A percentile compares a stretch with the other conserved stretches of the same genome.
phyloP scores from a whole-genome alignment of 2,113 vertebrate species.

The Mola mola region DNA sequence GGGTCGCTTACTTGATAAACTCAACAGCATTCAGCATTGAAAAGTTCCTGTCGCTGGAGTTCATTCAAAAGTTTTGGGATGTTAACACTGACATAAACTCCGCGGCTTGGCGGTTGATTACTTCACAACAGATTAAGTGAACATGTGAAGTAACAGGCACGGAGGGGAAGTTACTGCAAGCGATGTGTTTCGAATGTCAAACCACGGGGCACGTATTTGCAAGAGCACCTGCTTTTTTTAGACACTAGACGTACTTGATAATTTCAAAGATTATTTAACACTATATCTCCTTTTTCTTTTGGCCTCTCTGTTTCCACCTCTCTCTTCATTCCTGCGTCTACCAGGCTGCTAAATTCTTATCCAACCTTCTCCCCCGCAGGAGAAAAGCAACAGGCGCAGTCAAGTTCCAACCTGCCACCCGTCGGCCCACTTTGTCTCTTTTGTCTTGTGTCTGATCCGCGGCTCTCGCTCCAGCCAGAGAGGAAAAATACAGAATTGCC shows the following conservation, averaged over 20 bases:
- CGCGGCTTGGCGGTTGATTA: neutral
- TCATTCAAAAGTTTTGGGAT: no score
- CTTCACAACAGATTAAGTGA: neutral
- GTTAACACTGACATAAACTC: no score
- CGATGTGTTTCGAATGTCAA: slow-evolving; percentile 49
- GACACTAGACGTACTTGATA: no score
- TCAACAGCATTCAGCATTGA: no score
- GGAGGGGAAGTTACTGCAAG: slow-evolving; percentile 18
- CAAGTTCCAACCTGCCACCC: slow-evolving; percentile 64
- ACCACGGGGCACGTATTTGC: slow-evolving; percentile 1
- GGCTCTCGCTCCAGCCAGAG: slow-evolving; percentile 32
- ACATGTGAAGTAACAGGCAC: slow-evolving; percentile 23
- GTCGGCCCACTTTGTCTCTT: neutral
- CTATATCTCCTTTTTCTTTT: no score
- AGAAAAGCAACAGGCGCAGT: slow-evolving; percentile 4
- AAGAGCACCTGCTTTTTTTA: neutral
- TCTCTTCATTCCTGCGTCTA: no score
- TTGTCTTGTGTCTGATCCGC: slow-evolving; percentile 20
- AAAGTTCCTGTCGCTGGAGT: no score
- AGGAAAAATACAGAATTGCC: slow-evolving; percentile 69
- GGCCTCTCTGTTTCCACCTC: neutral
- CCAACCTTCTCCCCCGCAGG: neutral
- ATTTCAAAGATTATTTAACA: no score
- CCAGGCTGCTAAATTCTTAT: neutral
- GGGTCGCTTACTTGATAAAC: no score